Conservation (phyloP, 2,888 invertebrate genomes). For the Leptopilina myrica region DNA sequence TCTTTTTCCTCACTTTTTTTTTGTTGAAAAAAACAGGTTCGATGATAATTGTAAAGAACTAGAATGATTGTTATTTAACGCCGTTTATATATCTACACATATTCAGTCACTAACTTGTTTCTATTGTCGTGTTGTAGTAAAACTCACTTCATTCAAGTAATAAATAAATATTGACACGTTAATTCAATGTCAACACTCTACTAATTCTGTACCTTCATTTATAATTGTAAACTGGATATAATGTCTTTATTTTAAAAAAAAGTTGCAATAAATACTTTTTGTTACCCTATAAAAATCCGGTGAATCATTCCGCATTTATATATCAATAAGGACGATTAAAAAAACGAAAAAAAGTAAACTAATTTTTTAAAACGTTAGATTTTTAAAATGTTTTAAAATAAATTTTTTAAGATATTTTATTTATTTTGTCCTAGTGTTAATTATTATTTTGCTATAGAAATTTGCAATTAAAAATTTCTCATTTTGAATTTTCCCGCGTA, state of each 20-base stretch:
- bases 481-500: too few relatives aligned
- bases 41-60: conserved; percentile 4
- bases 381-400: too few relatives aligned
- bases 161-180: conserved; percentile 28
- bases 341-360: too few relatives aligned
- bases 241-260: neutral
- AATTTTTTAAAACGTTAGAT: too few relatives aligned
- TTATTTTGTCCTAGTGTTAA: too few relatives aligned
- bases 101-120: conserved; percentile 13
- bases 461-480: too few relatives aligned
- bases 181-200: conserved; percentile 37
- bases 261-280: conserved; percentile 1
- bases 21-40: conserved; percentile 17
- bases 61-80: conserved; percentile 1
- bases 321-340: too few relatives aligned
- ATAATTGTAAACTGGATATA: conserved; percentile 16
- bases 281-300: too few relatives aligned
- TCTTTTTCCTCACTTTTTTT: neutral
- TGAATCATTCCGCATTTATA: too few relatives aligned
- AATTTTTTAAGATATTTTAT: too few relatives aligned
- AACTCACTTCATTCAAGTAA: conserved; percentile 8
- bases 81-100: neutral
- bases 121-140: conserved; percentile 18
- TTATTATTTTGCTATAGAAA: too few relatives aligned
- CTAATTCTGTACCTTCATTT: conserved; percentile 22